These are phyloP conservation scores for Aspidapion aeneum DNA, from an alignment of 2,888 invertebrate species.

Conservation along the genomic window DNA sequence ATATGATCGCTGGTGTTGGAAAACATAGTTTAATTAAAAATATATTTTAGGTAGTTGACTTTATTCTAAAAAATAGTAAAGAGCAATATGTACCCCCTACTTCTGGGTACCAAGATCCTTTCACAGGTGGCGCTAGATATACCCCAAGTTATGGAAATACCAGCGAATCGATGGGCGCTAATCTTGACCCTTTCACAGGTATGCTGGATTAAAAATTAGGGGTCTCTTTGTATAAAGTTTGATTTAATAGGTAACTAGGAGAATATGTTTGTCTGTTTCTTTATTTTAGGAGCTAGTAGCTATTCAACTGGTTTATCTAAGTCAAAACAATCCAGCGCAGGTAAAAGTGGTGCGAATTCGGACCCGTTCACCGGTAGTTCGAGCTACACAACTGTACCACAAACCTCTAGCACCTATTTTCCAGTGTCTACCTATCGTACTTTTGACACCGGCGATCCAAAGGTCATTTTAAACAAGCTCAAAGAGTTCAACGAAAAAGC, in stretches of 20 bases:
- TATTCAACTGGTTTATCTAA: slow-evolving; percentile 39
- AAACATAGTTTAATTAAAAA: too few relatives aligned
- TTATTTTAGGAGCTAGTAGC: slow-evolving; percentile 43
- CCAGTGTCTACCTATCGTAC: slow-evolving; percentile 55
- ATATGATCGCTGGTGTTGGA: too few relatives aligned
- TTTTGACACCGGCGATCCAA: slow-evolving; percentile 75
- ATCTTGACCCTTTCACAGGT: slow-evolving; percentile 61
- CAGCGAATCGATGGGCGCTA: slow-evolving; percentile 37
- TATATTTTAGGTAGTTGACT: slow-evolving; percentile 69
- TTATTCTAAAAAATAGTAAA: slow-evolving; percentile 80
- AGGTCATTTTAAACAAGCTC: slow-evolving; percentile 69
- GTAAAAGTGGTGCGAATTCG: slow-evolving; percentile 46
- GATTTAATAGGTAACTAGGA: too few relatives aligned
- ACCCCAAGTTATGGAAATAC: slow-evolving; percentile 51
- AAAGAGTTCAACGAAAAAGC: slow-evolving; percentile 67
- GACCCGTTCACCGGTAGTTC: slow-evolving; percentile 62
- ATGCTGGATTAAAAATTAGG: too few relatives aligned
- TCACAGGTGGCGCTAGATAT: slow-evolving; percentile 63
- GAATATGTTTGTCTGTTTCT: too few relatives aligned
- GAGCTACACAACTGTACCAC: slow-evolving; percentile 33
- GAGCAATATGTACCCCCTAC: slow-evolving; percentile 43
- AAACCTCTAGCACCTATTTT: slow-evolving; percentile 24
- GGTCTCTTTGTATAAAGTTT: too few relatives aligned
- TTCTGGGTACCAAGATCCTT: slow-evolving; percentile 58
- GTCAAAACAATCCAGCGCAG: slow-evolving; percentile 15